These are phyloP conservation scores for Cercopithecus mona DNA, from an alignment of 2,113 vertebrate species.

Conservation along the genomic window DNA sequence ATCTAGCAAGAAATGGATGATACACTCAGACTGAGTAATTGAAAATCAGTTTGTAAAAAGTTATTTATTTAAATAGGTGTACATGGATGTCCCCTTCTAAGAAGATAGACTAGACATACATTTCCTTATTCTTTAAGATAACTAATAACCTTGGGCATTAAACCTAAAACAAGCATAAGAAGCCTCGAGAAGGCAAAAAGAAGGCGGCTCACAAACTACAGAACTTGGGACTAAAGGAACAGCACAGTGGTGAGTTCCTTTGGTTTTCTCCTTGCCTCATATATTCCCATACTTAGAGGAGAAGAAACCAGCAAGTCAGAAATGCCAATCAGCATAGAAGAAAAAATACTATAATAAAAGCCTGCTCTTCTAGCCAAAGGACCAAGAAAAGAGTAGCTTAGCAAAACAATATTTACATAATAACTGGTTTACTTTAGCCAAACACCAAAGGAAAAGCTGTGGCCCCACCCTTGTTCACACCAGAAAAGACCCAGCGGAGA, in stretches of 20 bases:
- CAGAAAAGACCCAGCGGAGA: fast-evolving
- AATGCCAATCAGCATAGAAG: not conserved
- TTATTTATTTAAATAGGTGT: not conserved
- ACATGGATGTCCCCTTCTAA: not conserved
- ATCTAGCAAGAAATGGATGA: not conserved
- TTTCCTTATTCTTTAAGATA: not conserved
- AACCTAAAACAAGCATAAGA: not conserved
- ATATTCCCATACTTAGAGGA: not conserved
- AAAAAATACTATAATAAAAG: not conserved
- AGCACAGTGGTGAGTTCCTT: not conserved
- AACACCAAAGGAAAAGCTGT: not conserved
- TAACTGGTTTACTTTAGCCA: not conserved
- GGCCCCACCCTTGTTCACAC: fast-evolving
- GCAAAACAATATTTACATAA: not conserved
- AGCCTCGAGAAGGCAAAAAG: not conserved
- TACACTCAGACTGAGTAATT: not conserved
- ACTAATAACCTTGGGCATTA: not conserved
- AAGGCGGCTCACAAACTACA: not conserved
- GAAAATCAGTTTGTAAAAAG: not conserved
- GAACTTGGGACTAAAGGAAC: not conserved
- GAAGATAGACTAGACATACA: not conserved
- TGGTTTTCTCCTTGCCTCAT: not conserved
- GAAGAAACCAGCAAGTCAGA: not conserved
- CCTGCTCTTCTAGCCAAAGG: not conserved
- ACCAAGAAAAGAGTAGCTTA: not conserved